phyloP scores from a whole-genome alignment of 2,888 invertebrate species.

The Eupithecia subfuscata region DNA sequence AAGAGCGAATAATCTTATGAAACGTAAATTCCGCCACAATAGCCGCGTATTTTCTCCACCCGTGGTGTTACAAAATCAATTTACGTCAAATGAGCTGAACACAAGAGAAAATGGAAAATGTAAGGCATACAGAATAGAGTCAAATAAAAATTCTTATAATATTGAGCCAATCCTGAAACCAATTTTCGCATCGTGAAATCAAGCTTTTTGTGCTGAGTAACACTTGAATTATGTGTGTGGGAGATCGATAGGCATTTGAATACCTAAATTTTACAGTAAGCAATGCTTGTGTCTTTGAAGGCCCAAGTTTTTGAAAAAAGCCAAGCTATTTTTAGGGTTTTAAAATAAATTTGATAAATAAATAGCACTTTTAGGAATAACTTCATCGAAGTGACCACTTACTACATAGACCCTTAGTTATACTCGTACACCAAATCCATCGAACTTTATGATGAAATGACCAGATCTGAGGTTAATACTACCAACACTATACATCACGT shows the following conservation, averaged over 20 bases:
- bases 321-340: neutral
- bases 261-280: neutral
- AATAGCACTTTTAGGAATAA: too few species aligned
- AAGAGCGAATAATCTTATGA: neutral
- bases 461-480: neutral
- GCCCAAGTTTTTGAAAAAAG: neutral
- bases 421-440: neutral
- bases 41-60: neutral
- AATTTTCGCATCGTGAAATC: constrained; percentile 25
- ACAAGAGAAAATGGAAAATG: constrained; percentile 19
- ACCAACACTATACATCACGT: neutral
- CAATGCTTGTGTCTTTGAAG: neutral
- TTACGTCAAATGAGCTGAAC: constrained; percentile 18
- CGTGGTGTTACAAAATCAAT: constrained; percentile 10
- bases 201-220: constrained; percentile 16
- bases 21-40: constrained; percentile 1
- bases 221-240: neutral
- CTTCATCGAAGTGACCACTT: neutral
- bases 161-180: constrained; percentile 26
- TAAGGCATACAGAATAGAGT: constrained; percentile 12
- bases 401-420: neutral
- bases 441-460: neutral
- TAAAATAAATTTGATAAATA: neutral
- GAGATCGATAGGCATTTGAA: neutral
- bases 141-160: constrained; percentile 16